These are phyloP conservation scores for Leptoclinus maculatus DNA, from an alignment of 2,797 vertebrate species.

Conservation along the genomic window DNA sequence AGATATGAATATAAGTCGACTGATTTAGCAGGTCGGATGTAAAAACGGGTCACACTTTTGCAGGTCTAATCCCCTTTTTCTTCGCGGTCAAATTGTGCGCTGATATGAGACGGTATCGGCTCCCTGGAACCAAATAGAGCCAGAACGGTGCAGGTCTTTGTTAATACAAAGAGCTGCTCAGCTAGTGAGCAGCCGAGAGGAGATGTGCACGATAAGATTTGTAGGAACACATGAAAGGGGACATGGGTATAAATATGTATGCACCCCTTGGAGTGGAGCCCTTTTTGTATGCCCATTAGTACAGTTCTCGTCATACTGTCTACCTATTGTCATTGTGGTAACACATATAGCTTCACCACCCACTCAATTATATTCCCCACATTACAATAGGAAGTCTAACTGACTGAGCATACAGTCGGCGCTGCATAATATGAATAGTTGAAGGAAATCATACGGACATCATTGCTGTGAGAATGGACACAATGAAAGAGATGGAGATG, in stretches of 20 bases:
- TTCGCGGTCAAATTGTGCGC: conserved; percentile 73
- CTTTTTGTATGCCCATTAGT: conserved; percentile 77
- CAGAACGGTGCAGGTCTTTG: conserved; percentile 70
- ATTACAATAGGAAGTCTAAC: conserved; percentile 36
- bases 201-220: conserved; percentile 77
- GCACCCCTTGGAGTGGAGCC: conserved; percentile 75
- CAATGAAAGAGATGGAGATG: conserved; percentile 12
- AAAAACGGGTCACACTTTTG: conserved; percentile 73
- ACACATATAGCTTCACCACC: conserved; percentile 38
- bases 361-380: conserved; percentile 60
- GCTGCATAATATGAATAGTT: conserved; percentile 45
- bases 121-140: conserved; percentile 72
- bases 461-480: not conserved
- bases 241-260: conserved; percentile 83
- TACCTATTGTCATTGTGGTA: conserved; percentile 60
- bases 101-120: conserved; percentile 72
- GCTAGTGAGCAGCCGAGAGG: conserved; percentile 65
- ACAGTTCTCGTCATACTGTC: conserved; percentile 62
- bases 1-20: conserved; percentile 76
- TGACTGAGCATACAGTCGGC: conserved; percentile 37
- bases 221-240: conserved; percentile 77
- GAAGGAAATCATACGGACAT: conserved; percentile 26
- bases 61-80: conserved; percentile 78
- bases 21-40: conserved; percentile 79
- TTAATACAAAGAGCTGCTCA: conserved; percentile 78